Percentiles rank a stretch among this genome's conserved stretches.
Conservation (phyloP, 2,113 vertebrate species). For the Lipophrys pholis region DNA sequence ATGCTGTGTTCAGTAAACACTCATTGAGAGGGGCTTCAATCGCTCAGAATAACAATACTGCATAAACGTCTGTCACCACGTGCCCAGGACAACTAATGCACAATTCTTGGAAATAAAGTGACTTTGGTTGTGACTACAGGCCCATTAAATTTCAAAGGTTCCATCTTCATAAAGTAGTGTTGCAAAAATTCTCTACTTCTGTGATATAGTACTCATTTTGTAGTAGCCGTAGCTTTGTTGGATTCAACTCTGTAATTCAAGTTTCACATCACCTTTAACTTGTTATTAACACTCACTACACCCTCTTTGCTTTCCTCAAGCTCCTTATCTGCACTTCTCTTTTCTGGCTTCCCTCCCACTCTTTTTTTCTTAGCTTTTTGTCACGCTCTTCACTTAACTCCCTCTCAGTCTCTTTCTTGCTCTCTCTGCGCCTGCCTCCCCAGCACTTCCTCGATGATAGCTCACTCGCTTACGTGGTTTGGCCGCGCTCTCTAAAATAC, state of each 20-base stretch:
- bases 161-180: not conserved
- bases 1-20: too few relatives aligned
- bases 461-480: slow-evolving; percentile 40
- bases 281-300: slow-evolving; percentile 18
- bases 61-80: too few relatives aligned
- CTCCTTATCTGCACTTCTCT: slow-evolving; percentile 19
- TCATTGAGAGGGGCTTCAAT: too few relatives aligned
- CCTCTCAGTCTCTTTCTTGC: not conserved
- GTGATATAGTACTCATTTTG: not conserved
- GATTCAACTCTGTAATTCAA: slow-evolving; percentile 11
- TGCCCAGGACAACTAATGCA: not conserved
- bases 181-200: not conserved
- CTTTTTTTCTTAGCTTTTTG: slow-evolving; percentile 7
- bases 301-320: slow-evolving; percentile 8
- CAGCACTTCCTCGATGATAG: slow-evolving; percentile 14
- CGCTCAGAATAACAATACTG: too few relatives aligned
- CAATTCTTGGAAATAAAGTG: not conserved
- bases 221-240: slow-evolving; percentile 3
- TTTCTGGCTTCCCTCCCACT: slow-evolving; percentile 8
- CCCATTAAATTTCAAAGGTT: slow-evolving; percentile 6
- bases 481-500: slow-evolving; percentile 45
- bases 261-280: slow-evolving; percentile 14
- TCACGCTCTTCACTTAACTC: slow-evolving; percentile 1
- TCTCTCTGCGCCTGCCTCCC: not conserved
- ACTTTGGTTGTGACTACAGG: not conserved